Evolutionary conservation across 2,113 vertebrate genomes (phyloP).

Genomic region (Strix aluco): DNA sequence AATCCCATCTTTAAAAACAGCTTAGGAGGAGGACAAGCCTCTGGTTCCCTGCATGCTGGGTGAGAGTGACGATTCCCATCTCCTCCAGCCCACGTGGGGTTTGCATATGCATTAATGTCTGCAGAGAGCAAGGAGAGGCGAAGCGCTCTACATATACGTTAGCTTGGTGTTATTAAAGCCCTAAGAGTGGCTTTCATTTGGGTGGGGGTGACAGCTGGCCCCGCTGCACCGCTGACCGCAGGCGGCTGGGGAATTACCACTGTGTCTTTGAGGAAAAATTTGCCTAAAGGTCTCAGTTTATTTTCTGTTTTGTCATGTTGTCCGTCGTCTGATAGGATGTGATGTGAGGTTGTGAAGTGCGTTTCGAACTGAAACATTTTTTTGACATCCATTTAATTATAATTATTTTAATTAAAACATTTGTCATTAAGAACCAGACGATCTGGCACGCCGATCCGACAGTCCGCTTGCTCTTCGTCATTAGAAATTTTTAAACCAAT

Average conservation of each 20-base stretch:
- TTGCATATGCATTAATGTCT: background rate
- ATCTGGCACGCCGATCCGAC: background rate
- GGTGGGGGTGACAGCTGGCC: background rate
- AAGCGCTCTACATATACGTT: rapidly evolving
- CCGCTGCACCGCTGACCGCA: background rate
- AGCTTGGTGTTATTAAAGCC: background rate
- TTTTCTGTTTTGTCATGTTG: constrained; percentile 20
- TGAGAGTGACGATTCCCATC: rapidly evolving
- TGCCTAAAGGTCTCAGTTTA: background rate
- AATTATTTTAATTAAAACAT: constrained; percentile 68
- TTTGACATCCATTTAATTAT: constrained; percentile 68
- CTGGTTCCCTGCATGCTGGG: background rate
- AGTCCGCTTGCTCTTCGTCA: background rate
- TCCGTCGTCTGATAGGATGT: constrained; percentile 23
- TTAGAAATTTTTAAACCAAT: background rate
- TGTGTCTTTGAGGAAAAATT: background rate
- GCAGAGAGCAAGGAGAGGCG: background rate
- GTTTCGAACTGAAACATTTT: constrained; percentile 37
- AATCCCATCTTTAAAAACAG: background rate
- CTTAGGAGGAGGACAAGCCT: background rate
- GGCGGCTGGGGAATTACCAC: background rate
- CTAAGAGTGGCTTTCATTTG: background rate
- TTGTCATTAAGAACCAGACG: background rate
- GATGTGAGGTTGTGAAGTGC: constrained; percentile 17
- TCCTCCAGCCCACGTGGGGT: background rate